A percentile compares a stretch with the other conserved stretches of the same genome.
phyloP scores from a whole-genome alignment of 2,113 vertebrate genomes.

The Herpailurus yagouaroundi region DNA sequence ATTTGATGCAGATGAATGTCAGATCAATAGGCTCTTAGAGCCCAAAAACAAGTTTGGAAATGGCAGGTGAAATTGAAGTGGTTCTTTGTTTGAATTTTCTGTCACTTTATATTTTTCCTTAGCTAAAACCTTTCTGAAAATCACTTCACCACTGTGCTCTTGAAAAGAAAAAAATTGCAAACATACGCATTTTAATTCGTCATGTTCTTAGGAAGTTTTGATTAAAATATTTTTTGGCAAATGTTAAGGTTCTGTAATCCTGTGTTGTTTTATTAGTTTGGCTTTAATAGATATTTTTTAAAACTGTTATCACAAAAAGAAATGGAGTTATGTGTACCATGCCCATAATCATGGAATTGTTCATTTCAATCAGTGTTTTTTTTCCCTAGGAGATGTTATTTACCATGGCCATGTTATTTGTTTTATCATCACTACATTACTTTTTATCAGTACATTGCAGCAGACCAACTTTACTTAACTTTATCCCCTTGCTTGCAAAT shows the following conservation, averaged over 20 bases:
- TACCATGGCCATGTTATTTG: background rate
- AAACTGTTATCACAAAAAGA: constrained; percentile 58
- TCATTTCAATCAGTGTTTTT: background rate
- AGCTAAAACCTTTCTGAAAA: constrained; percentile 59
- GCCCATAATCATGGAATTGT: constrained; percentile 43
- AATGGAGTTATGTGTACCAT: background rate
- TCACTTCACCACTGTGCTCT: background rate
- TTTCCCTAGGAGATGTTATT: background rate
- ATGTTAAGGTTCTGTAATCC: constrained; percentile 20
- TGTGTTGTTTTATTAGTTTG: constrained; percentile 29
- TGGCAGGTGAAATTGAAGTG: constrained; percentile 63
- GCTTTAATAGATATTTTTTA: constrained; percentile 47
- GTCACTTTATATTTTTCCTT: constrained; percentile 21
- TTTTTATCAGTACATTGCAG: background rate
- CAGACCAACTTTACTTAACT: background rate
- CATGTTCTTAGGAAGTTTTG: constrained; percentile 51
- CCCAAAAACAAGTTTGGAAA: constrained; percentile 46
- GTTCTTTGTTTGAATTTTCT: constrained; percentile 63
- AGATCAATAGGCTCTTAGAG: constrained; percentile 84
- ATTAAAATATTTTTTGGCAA: constrained; percentile 30
- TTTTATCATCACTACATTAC: background rate
- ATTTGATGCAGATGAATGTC: constrained; percentile 77
- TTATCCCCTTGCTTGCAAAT: constrained; percentile 43
- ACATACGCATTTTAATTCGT: constrained; percentile 19
- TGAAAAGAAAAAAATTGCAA: constrained; percentile 33